These are phyloP conservation scores for Pristionchus maxplancki DNA, from an alignment of 2,888 invertebrate species.

Conservation along the genomic window DNA sequence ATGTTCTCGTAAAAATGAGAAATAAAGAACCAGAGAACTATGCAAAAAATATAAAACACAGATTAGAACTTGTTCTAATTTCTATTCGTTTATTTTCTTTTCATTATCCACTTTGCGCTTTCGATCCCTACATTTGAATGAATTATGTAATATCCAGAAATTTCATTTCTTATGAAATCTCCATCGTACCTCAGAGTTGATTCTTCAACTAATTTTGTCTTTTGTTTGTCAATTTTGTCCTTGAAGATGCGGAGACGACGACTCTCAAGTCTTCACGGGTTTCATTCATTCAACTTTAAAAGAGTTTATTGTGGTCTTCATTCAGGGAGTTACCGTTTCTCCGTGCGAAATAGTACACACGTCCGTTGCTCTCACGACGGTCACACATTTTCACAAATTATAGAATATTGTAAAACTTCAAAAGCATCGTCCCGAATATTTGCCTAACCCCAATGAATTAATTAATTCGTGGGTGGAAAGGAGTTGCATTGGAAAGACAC, in stretches of 20 bases:
- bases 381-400: not conserved
- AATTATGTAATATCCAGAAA: too few relatives aligned
- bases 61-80: too few relatives aligned
- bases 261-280: not conserved
- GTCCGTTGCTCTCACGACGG: not conserved
- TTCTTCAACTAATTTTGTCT: too few relatives aligned
- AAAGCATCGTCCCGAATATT: not conserved
- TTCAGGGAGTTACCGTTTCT: slow-evolving; percentile 5
- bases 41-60: too few relatives aligned
- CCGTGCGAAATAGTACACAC: not conserved
- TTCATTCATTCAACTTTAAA: not conserved
- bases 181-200: too few relatives aligned
- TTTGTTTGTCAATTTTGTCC: slow-evolving; percentile 23
- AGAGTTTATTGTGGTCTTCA: not conserved
- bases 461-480: not conserved
- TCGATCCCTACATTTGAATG: too few relatives aligned
- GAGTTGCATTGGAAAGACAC: not conserved
- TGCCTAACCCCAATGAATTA: not conserved
- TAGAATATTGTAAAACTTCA: not conserved
- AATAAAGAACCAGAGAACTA: too few relatives aligned
- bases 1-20: too few relatives aligned
- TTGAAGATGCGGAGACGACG: not conserved
- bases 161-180: too few relatives aligned
- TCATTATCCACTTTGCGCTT: too few relatives aligned
- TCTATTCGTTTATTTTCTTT: too few relatives aligned